Conservation (phyloP, 2,888 invertebrate species). For the Gisinianus flammeolus region DNA sequence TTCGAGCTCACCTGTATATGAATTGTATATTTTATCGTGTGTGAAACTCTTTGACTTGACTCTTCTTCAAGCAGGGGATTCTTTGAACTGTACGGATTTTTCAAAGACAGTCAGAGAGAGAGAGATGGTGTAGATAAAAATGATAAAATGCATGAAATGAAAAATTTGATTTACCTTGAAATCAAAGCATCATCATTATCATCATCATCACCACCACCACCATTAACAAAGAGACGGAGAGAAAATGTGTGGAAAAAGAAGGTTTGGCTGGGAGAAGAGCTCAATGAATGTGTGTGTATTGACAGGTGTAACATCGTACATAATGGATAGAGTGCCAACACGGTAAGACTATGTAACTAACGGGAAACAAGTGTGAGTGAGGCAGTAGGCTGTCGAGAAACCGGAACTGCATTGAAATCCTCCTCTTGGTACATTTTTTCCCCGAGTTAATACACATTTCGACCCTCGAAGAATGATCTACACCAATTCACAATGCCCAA, state of each 20-base stretch:
- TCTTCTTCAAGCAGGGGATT: no score
- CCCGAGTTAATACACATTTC: background rate
- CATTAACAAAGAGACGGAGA: background rate
- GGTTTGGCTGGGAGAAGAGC: background rate
- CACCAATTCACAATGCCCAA: no score
- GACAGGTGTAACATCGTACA: no score
- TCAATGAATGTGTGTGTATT: constrained; percentile 19
- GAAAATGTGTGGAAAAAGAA: background rate
- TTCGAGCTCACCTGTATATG: no score
- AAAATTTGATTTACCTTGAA: background rate
- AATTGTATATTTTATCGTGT: no score
- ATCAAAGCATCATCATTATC: background rate
- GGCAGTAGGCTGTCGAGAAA: constrained; percentile 23
- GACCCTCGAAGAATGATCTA: background rate
- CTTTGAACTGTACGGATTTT: no score
- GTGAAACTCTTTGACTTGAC: no score
- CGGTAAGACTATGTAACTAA: constrained; percentile 19
- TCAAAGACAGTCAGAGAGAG: no score
- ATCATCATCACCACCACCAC: background rate
- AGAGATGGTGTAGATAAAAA: no score
- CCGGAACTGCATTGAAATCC: constrained; percentile 31
- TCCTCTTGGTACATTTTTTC: background rate
- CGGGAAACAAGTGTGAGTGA: constrained; percentile 30
- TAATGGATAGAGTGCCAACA: constrained; percentile 20
- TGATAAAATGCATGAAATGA: background rate